Percentiles rank a stretch among this genome's conserved stretches.
phyloP scores from a whole-genome alignment of 2,797 vertebrate species.

The Gymnothorax reevesii region DNA sequence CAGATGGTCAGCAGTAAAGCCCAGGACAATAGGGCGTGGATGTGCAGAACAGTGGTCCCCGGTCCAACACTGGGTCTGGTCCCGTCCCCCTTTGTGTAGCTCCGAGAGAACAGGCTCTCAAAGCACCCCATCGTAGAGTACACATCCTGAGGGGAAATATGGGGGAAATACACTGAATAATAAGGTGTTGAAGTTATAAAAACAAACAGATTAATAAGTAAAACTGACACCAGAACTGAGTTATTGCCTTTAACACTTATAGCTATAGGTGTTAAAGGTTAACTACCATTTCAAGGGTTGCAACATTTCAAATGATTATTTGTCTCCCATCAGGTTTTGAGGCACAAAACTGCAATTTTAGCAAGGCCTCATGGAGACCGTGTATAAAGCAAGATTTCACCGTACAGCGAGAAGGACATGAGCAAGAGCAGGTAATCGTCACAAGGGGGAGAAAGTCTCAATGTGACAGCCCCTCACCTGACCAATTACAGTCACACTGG shows the following conservation, averaged over 20 bases:
- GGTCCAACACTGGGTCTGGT: slow-evolving; percentile 69
- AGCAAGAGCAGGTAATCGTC: background rate
- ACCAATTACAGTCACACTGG: background rate
- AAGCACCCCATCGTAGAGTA: slow-evolving; percentile 89
- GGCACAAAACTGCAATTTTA: background rate
- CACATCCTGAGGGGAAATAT: slow-evolving; percentile 74
- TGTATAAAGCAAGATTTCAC: background rate
- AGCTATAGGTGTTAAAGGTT: background rate
- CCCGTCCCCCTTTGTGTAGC: slow-evolving; percentile 79
- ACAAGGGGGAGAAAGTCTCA: background rate
- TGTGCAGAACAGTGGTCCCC: slow-evolving; percentile 79
- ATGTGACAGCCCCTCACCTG: background rate
- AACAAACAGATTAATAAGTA: background rate
- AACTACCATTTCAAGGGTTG: background rate
- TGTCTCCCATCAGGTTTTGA: background rate
- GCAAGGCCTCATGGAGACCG: background rate
- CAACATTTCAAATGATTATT: background rate
- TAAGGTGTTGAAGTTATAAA: background rate
- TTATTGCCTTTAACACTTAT: too few species aligned
- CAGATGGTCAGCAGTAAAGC: slow-evolving; percentile 91
- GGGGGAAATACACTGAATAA: too few species aligned
- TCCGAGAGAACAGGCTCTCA: slow-evolving; percentile 87
- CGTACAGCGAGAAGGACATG: background rate
- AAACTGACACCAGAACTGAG: too few species aligned
- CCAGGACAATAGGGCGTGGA: slow-evolving; percentile 89